These are phyloP conservation scores for Erethizon dorsatum DNA, from an alignment of 2,797 vertebrate species.

Conservation along the genomic window DNA sequence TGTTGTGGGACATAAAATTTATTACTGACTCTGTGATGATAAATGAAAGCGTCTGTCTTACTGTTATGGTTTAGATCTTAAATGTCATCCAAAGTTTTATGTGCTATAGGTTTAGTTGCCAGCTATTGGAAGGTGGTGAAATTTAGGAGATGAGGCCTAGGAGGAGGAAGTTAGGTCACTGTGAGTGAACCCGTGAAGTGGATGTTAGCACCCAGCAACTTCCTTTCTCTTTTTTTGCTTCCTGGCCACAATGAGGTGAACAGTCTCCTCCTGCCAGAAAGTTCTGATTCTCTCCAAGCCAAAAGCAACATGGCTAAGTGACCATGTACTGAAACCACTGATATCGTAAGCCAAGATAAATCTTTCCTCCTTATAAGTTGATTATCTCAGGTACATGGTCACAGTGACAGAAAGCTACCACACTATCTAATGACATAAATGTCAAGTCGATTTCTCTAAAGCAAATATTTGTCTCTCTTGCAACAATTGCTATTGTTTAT, in stretches of 20 bases:
- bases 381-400: background rate
- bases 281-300: background rate
- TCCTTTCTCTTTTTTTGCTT: background rate
- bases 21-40: background rate
- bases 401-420: background rate
- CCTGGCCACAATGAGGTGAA: background rate
- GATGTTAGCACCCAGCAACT: background rate
- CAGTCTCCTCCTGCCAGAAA: background rate
- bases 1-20: background rate
- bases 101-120: background rate
- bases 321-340: background rate
- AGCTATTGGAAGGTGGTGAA: background rate
- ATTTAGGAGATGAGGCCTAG: background rate
- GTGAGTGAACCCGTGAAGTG: background rate
- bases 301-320: background rate
- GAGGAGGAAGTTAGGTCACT: background rate
- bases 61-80: background rate
- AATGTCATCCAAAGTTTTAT: background rate
- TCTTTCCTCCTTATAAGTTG: background rate
- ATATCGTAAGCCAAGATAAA: background rate
- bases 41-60: background rate
- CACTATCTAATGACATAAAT: background rate
- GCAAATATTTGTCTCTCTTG: background rate
- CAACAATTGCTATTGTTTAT: background rate
- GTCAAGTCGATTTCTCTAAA: background rate